phyloP scores from a whole-genome alignment of 2,797 vertebrate species.

The Arrhamphus sclerolepis region DNA sequence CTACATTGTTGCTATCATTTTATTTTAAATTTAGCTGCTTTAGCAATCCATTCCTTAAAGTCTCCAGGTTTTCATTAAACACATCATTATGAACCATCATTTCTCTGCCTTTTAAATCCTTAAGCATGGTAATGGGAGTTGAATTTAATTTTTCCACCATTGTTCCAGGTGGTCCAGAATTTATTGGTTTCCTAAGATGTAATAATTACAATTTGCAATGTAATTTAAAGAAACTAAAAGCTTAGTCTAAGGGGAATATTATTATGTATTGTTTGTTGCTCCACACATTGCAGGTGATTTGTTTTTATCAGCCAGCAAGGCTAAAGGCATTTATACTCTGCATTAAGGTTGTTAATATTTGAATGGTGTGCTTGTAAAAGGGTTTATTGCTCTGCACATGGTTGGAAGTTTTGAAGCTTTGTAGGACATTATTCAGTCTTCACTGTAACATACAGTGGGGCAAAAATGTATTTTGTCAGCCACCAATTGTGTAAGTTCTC shows the following conservation, averaged over 20 bases:
- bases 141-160: constrained; percentile 30
- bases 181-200: constrained; percentile 51
- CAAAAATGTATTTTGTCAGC: no score
- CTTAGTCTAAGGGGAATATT: constrained; percentile 27
- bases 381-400: not conserved
- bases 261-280: constrained; percentile 55
- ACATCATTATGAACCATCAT: constrained; percentile 28
- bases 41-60: not conserved
- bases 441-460: constrained; percentile 54
- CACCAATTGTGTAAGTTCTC: no score
- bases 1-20: not conserved
- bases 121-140: constrained; percentile 28
- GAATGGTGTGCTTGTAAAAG: constrained; percentile 21
- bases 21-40: not conserved
- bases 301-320: constrained; percentile 47
- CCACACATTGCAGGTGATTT: constrained; percentile 48
- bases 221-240: constrained; percentile 49
- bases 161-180: constrained; percentile 42
- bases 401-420: not conserved
- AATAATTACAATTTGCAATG: constrained; percentile 59
- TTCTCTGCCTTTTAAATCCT: constrained; percentile 38
- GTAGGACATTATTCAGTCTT: constrained; percentile 43
- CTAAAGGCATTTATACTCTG: constrained; percentile 34
- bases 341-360: constrained; percentile 36
- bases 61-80: constrained; percentile 16